Conservation (phyloP, 2,888 invertebrate species). For the Drosophila parthenogenetica region DNA sequence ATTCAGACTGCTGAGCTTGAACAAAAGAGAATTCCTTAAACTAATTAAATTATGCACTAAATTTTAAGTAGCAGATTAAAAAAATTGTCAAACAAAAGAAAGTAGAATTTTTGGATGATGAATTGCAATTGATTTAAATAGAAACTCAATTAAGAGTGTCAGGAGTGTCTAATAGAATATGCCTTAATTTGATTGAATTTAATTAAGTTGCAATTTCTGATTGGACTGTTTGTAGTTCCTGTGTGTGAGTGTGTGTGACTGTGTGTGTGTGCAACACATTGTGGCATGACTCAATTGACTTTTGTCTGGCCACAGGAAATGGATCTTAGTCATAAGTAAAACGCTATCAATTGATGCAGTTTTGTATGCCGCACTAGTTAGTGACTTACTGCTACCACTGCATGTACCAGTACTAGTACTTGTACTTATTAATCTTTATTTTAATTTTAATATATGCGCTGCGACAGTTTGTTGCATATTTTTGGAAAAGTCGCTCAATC, state of each 20-base stretch:
- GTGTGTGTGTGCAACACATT: neutral
- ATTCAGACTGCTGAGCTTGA: neutral
- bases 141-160: conserved; percentile 25
- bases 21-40: neutral
- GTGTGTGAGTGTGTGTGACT: neutral
- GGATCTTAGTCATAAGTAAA: conserved; percentile 28
- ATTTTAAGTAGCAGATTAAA: neutral
- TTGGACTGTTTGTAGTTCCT: conserved; percentile 5
- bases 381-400: neutral
- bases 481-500: conserved; percentile 59
- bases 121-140: conserved; percentile 16
- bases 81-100: neutral
- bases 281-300: conserved; percentile 15
- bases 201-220: conserved; percentile 25
- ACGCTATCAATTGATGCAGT: conserved; percentile 50
- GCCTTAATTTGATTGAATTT: conserved; percentile 29
- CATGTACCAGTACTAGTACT: neutral
- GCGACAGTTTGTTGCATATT: conserved; percentile 65
- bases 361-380: neutral
- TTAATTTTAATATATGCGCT: conserved; percentile 59
- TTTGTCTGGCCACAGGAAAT: conserved; percentile 24
- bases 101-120: neutral
- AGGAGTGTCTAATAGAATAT: conserved; percentile 10
- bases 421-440: conserved; percentile 60
- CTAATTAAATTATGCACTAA: neutral